A percentile compares a stretch with the other conserved stretches of the same genome.
Conservation (phyloP, 2,888 invertebrate genomes). For the Andricus quercusramuli region DNA sequence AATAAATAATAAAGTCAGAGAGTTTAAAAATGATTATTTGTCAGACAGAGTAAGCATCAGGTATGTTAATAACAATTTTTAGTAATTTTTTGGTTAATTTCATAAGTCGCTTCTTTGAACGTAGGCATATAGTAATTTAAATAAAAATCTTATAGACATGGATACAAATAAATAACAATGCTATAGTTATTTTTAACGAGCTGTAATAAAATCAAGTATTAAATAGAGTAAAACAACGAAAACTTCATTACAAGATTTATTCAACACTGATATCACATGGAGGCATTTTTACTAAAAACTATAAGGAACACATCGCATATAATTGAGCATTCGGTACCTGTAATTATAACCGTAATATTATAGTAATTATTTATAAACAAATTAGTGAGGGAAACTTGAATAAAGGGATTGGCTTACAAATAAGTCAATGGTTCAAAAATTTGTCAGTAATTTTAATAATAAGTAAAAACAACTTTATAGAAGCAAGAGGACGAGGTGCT, state of each 20-base stretch:
- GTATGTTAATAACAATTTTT: not conserved
- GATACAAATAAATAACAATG: too few species aligned
- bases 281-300: too few species aligned
- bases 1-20: not conserved
- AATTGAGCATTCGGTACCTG: not conserved
- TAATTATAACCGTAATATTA: not conserved
- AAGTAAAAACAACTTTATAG: too few species aligned
- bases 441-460: too few species aligned
- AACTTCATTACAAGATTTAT: not conserved
- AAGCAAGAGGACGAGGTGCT: not conserved
- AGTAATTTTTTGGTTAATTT: not conserved
- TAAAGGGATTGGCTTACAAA: too few species aligned
- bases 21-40: not conserved
- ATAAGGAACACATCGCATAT: not conserved
- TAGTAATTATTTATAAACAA: not conserved
- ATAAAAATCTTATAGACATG: not conserved
- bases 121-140: not conserved
- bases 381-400: not conserved
- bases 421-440: too few species aligned
- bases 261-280: slow-evolving; percentile 9
- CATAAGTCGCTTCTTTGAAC: not conserved
- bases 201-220: not conserved
- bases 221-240: not conserved
- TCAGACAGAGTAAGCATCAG: not conserved
- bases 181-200: not conserved